Evolutionary conservation across 2,113 vertebrate genomes (phyloP), one percentile per base, ranked within the genome.

Genomic region (Amazona vittata): DNA sequence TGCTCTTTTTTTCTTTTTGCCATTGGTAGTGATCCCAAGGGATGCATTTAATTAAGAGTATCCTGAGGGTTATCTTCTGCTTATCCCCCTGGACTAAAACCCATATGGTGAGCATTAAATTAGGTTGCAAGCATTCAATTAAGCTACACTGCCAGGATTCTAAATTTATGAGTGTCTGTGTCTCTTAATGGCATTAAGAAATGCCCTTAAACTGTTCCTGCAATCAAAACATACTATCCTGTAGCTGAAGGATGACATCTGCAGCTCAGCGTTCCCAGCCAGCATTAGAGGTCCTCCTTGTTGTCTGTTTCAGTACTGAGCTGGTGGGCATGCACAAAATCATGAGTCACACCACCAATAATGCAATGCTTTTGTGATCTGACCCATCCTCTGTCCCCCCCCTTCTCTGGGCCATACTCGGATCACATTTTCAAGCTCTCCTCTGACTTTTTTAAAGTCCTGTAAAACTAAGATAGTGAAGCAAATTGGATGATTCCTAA

Each of bases 81-180:
- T 77, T 80, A 33, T 90, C 78, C 71, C 86, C 37, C 6, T 16
- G 73, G 92, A 89, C 83, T 84, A 25, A 83, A 90, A 74, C 33
- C 77, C 91, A 77, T 60, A 73, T 73, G 87, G 49, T 62, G n/a
- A 86, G 70, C 44, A 87, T 93, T 96, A 95, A 97, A 97, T 97
- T 90, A 92, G 60, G 21, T 41, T 92, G 93, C 91, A 94, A 96
- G 86, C 74, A 60, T 52, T 89, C 31, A 0, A 71, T 83, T 50
- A 74, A 91, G 78, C 71, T 31, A 10, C 44, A 7, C 24, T 52
- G 68, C 44, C 81, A 69, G 64, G 67, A 62, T 35, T 71, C 57
- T 67, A 31, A 78, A 67, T 71, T 77, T 75, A 85, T 28, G 46
- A 35, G 52, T 1, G 22, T 24, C 65, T 59, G 11, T 25, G 18